Conservation (phyloP, 2,797 vertebrate species). For the Rhinoraja longicauda region DNA sequence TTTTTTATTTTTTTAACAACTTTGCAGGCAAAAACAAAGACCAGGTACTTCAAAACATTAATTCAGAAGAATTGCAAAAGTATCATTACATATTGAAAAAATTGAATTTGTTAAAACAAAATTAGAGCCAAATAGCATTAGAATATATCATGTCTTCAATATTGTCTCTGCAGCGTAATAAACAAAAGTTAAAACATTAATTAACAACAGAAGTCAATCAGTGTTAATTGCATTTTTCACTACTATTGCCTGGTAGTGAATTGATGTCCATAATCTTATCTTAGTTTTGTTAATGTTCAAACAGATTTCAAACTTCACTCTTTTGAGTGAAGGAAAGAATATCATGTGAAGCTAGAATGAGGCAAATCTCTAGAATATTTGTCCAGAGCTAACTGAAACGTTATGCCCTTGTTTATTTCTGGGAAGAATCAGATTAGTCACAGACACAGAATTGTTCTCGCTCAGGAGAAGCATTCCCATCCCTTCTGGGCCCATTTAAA, state of each 20-base stretch:
- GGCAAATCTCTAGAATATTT: not conserved
- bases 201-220: not conserved
- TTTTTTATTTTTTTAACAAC: not conserved
- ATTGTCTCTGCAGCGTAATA: not conserved
- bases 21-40: not conserved
- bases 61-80: not conserved
- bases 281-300: not conserved
- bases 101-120: not conserved
- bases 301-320: not conserved
- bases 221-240: not conserved
- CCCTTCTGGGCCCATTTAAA: not conserved
- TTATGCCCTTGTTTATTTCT: not conserved
- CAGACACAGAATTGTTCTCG: not conserved
- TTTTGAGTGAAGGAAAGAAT: not conserved
- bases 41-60: no score
- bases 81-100: no score
- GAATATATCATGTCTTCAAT: not conserved
- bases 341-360: not conserved
- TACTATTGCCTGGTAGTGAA: not conserved
- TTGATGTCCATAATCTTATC: not conserved
- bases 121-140: not conserved
- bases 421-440: not conserved
- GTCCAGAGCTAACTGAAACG: not conserved
- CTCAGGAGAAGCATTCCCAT: not conserved
- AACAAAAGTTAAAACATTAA: not conserved